Evolutionary conservation across 2,113 vertebrate genomes (phyloP).

Genomic region (Apteryx owenii): DNA sequence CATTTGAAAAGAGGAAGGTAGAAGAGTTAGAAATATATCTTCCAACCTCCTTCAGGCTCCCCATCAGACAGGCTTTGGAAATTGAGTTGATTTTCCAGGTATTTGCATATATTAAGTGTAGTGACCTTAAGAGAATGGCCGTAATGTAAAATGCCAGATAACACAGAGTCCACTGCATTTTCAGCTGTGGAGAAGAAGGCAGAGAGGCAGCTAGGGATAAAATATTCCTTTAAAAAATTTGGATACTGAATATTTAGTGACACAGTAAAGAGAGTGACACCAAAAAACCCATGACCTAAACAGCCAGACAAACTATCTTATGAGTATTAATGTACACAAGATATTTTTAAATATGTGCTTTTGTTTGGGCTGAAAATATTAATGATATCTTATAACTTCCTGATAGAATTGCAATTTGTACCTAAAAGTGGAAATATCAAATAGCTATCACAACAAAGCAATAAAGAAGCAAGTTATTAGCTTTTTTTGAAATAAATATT

Average conservation of each 20-base stretch:
- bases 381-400: not conserved
- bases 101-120: not conserved
- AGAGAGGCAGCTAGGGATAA: not conserved
- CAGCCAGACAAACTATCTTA: not conserved
- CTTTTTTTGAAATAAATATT: not conserved
- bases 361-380: not conserved
- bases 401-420: not conserved
- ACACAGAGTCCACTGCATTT: not conserved
- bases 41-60: not conserved
- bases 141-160: not conserved
- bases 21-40: not conserved
- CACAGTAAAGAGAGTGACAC: not conserved
- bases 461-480: not conserved
- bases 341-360: not conserved
- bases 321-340: not conserved
- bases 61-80: not conserved
- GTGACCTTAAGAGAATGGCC: not conserved
- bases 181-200: not conserved
- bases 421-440: not conserved
- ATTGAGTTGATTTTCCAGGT: accelerated
- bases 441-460: not conserved
- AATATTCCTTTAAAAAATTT: not conserved
- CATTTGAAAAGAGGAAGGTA: not conserved
- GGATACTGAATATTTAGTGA: not conserved
- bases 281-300: not conserved